A percentile compares a stretch with the other conserved stretches of the same genome.
Conservation (phyloP, 2,888 invertebrate species). For the Drosophila fungiperda region DNA sequence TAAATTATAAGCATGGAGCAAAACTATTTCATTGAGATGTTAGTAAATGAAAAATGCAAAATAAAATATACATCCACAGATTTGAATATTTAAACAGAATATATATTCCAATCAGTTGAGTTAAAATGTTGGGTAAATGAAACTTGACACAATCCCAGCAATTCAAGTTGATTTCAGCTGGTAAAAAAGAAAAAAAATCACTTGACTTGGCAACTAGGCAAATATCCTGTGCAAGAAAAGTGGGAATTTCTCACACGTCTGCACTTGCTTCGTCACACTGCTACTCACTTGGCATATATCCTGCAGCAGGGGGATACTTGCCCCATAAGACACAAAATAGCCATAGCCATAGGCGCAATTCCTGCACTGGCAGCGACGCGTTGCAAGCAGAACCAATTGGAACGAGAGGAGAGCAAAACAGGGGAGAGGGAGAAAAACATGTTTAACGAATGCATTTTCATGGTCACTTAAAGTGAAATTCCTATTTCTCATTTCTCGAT, state of each 20-base stretch:
- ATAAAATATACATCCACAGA: background rate
- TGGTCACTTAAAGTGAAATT: constrained; percentile 78
- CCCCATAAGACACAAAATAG: constrained; percentile 2
- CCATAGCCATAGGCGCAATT: constrained; percentile 53
- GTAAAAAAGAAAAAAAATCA: constrained; percentile 19
- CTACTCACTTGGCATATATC: constrained; percentile 46
- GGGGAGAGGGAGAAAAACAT: constrained; percentile 22
- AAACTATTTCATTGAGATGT: background rate
- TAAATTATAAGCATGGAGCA: background rate
- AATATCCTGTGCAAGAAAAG: constrained; percentile 63
- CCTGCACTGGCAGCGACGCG: constrained; percentile 68
- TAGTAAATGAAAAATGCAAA: too few relatives aligned
- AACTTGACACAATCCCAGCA: background rate
- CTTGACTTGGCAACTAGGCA: constrained; percentile 57
- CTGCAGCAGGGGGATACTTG: constrained; percentile 45
- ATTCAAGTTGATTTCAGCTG: constrained; percentile 1
- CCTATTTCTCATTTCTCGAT: constrained; percentile 28
- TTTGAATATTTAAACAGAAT: background rate
- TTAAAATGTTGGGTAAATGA: background rate
- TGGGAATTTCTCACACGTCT: constrained; percentile 60
- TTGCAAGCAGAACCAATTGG: constrained; percentile 76
- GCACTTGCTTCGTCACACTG: constrained; percentile 64
- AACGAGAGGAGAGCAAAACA: constrained; percentile 24
- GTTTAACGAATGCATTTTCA: constrained; percentile 81
- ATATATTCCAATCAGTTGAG: background rate